Evolutionary conservation across 2,113 vertebrate genomes (phyloP).

Genomic region (Siniperca knerii): DNA sequence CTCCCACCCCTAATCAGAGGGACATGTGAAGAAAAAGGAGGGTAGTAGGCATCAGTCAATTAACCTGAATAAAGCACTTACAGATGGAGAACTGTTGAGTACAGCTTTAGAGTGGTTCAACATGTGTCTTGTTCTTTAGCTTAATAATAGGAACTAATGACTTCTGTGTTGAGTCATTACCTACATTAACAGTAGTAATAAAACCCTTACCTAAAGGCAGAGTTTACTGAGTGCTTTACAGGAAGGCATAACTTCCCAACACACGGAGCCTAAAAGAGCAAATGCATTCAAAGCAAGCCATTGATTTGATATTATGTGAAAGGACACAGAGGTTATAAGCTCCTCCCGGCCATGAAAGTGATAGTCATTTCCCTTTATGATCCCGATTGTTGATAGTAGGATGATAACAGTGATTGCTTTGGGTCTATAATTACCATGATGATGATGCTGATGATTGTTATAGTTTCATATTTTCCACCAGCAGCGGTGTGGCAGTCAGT

Average conservation of each 20-base stretch:
- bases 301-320: constrained; percentile 21
- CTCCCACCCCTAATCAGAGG: not conserved
- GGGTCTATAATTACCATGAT: constrained; percentile 6
- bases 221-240: not conserved
- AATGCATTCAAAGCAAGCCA: constrained; percentile 13
- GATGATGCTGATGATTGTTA: constrained; percentile 24
- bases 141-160: not conserved
- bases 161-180: constrained; percentile 8
- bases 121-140: constrained; percentile 9
- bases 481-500: not conserved
- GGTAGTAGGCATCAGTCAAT: not conserved
- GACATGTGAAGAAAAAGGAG: not conserved
- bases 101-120: constrained; percentile 7
- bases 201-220: not conserved
- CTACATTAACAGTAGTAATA: not conserved
- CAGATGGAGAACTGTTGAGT: not conserved
- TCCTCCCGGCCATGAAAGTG: constrained; percentile 10
- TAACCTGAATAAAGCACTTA: not conserved
- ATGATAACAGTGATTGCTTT: constrained; percentile 10
- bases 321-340: constrained; percentile 24
- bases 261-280: not conserved
- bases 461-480: constrained; percentile 17
- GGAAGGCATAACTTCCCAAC: not conserved
- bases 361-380: constrained; percentile 20
- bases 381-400: constrained; percentile 22